Percentiles rank a stretch among this genome's conserved stretches.
phyloP scores from a whole-genome alignment of 2,888 invertebrate genomes.

The Plagodis dolabraria region DNA sequence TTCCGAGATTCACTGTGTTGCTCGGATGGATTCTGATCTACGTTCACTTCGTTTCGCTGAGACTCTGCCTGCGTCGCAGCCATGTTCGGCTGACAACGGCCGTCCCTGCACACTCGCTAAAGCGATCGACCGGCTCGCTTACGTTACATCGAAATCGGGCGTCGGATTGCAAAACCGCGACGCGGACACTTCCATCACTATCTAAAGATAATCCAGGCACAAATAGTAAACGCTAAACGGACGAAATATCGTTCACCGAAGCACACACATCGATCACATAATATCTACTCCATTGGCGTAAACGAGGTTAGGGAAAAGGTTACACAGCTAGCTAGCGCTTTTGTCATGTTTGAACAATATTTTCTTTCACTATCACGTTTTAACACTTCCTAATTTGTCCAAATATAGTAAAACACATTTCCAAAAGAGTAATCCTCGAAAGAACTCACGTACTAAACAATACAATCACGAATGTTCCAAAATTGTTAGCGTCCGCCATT shows the following conservation, averaged over 20 bases:
- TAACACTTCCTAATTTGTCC: conserved; percentile 67
- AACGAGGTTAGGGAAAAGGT: conserved; percentile 91
- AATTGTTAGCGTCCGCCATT: conserved; percentile 85
- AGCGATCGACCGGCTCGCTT: conserved; percentile 84
- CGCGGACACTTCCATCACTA: conserved; percentile 85
- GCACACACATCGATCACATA: conserved; percentile 89
- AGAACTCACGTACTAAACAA: conserved; percentile 79
- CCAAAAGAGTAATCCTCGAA: conserved; percentile 60
- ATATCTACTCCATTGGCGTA: conserved; percentile 89
- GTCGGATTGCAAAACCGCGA: conserved; percentile 83
- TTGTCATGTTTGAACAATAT: conserved; percentile 80
- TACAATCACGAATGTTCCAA: conserved; percentile 84
- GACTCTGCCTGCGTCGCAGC: conserved; percentile 94
- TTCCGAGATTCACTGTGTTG: conserved; percentile 89
- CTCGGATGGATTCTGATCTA: conserved; percentile 87
- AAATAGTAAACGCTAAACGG: conserved; percentile 78
- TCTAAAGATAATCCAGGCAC: conserved; percentile 72
- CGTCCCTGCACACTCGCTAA: conserved; percentile 86
- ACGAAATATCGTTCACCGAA: conserved; percentile 87
- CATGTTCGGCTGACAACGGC: conserved; percentile 88
- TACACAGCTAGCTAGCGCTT: conserved; percentile 86
- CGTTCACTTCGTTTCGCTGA: conserved; percentile 91
- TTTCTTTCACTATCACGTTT: conserved; percentile 79
- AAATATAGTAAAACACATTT: conserved; percentile 72
- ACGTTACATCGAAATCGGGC: conserved; percentile 85